Base-by-base conservation (phyloP, 2,888 invertebrate species). In the Eristalis intricaria region DNA sequence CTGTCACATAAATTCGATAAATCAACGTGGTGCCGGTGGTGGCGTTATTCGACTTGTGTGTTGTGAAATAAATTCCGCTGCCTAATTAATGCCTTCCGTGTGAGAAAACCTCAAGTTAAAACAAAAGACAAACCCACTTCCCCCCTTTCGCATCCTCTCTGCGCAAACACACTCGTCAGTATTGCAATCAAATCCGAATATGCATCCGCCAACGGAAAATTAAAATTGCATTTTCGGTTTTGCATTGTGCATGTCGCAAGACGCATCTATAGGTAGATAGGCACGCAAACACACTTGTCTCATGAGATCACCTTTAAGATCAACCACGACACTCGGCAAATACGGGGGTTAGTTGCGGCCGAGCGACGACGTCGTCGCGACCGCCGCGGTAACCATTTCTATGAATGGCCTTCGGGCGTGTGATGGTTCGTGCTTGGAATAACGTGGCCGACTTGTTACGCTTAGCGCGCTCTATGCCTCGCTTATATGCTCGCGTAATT, bases 321-420 rank as follows among this genome's bases (percentile, higher is more conserved):
- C 69, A 84, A 70, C 38, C 29, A 70, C 64, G 58, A 40, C 78
- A 73, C 50, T 50, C n/a, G 50, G 50, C 50, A 50, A 50, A 50
- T 50, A 50, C 19, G 50, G n/a, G 50, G 19, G 50, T 50, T 50
- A 50, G 50, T 19, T 19, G 50, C 50, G 19, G 50, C 50, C n/a
- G n/a, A n/a, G n/a, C n/a, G 50, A n/a, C 19, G 43, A n/a, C 4
- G 43, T 43, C 43, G 60, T 29, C 11, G 50, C 19, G 32, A 23
- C 71, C 65, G 76, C 65, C 43, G 50, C 66, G 22, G 76, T 69
- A 38, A 66, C 13, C 63, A 77, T 81, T 74, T 82, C 82, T 82
- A 78, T 78, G 86, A 86, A 82, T 86, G 86, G 86, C 86, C 86
- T 86, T 86, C 82, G 86, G 82, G 82, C 70, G 82, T 86, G 78